Percentiles rank a stretch among this genome's conserved stretches.
These are phyloP conservation scores for Hycleus cichorii DNA, from an alignment of 1,140 invertebrate species.

Conservation along the genomic window DNA sequence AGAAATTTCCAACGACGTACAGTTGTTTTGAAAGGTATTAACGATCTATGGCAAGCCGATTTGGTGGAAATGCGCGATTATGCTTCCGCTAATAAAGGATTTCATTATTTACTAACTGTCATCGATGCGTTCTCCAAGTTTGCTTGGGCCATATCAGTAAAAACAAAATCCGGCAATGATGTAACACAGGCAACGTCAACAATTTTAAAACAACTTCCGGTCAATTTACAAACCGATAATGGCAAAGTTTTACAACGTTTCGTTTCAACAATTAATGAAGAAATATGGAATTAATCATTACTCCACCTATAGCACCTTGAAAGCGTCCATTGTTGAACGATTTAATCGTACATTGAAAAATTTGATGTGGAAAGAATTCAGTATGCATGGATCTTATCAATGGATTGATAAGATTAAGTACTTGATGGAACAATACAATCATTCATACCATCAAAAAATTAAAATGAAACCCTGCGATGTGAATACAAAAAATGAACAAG, in stretches of 20 bases:
- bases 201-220: conserved; percentile 23
- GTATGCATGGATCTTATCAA: conserved; percentile 29
- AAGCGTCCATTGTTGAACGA: conserved; percentile 41
- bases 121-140: conserved; percentile 37
- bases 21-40: conserved; percentile 32
- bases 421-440: conserved; percentile 39
- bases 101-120: conserved; percentile 31
- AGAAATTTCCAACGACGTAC: conserved; percentile 5
- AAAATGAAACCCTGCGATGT: conserved; percentile 1
- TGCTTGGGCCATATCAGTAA: conserved; percentile 29
- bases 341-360: conserved; percentile 41
- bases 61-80: conserved; percentile 22
- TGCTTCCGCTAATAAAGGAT: conserved; percentile 26
- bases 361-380: conserved; percentile 38
- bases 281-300: conserved; percentile 35
- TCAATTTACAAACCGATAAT: conserved; percentile 31
- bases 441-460: conserved; percentile 36
- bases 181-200: conserved; percentile 25
- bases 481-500: not conserved
- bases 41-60: conserved; percentile 30
- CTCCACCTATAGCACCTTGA: conserved; percentile 33
- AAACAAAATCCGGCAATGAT: conserved; percentile 27
- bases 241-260: conserved; percentile 31
- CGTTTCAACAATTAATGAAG: conserved; percentile 27
- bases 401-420: conserved; percentile 33